Conservation (phyloP, 2,888 invertebrate species). For the Agonopterix heracliana region DNA sequence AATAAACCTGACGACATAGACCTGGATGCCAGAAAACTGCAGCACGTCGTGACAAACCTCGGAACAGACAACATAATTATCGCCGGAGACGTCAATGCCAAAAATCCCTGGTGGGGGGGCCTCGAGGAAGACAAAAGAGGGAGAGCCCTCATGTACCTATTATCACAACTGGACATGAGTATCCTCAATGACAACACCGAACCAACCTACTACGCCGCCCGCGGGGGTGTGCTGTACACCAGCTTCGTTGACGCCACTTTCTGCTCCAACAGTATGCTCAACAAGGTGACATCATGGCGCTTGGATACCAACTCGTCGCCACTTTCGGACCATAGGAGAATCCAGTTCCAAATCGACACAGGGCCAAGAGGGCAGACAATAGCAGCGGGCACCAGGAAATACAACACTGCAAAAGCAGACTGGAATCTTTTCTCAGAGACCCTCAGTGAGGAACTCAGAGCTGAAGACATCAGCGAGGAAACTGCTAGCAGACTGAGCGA, state of each 20-base stretch:
- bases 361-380: background rate
- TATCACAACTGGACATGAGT: too few species aligned
- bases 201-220: background rate
- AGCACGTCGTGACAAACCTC: too few species aligned
- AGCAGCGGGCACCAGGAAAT: background rate
- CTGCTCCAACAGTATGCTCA: background rate
- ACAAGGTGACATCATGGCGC: background rate
- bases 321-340: background rate
- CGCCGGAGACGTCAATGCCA: conserved; percentile 4
- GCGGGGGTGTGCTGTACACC: background rate
- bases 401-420: background rate
- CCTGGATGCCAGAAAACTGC: too few species aligned
- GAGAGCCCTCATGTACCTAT: background rate
- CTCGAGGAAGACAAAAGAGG: background rate
- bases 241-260: background rate
- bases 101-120: conserved; percentile 6
- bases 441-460: background rate
- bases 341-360: background rate
- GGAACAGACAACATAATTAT: background rate
- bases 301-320: background rate
- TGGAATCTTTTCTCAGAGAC: background rate
- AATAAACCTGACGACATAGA: too few species aligned
- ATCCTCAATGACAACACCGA: background rate
- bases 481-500: too few species aligned
- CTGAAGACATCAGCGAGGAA: too few species aligned